phyloP scores from a whole-genome alignment of 2,797 vertebrate genomes.

The Acanthurus lineatus region DNA sequence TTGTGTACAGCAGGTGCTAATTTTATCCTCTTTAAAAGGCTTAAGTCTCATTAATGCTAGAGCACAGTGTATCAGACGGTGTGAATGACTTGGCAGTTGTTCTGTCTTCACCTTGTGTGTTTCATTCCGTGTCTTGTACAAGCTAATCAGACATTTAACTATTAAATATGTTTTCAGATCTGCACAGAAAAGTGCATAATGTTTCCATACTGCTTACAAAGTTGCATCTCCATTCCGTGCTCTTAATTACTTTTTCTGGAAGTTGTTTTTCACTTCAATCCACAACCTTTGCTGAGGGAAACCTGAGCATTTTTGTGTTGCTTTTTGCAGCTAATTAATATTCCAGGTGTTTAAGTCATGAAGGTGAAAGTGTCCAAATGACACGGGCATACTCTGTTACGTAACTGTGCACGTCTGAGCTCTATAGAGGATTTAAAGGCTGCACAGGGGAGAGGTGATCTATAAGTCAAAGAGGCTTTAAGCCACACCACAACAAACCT shows the following conservation, averaged over 20 bases:
- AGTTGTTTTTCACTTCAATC: background rate
- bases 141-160: background rate
- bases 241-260: background rate
- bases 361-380: constrained; percentile 58
- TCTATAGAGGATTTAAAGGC: constrained; percentile 75
- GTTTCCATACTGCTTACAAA: background rate
- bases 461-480: constrained; percentile 85
- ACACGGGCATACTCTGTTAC: constrained; percentile 64
- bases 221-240: background rate
- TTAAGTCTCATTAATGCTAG: constrained; percentile 80
- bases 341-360: constrained; percentile 60
- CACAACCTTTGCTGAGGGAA: background rate
- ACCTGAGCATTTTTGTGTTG: no score
- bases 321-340: constrained; percentile 12
- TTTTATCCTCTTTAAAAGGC: constrained; percentile 81
- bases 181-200: background rate
- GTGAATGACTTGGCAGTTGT: constrained; percentile 73
- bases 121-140: constrained; percentile 9
- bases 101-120: constrained; percentile 54
- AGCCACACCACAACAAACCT: constrained; percentile 79
- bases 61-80: constrained; percentile 73
- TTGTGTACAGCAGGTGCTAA: constrained; percentile 77
- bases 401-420: constrained; percentile 77
- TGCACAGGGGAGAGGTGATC: constrained; percentile 73
- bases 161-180: background rate